Conservation (phyloP, 2,113 vertebrate genomes). For the Lethenteron reissneri region DNA sequence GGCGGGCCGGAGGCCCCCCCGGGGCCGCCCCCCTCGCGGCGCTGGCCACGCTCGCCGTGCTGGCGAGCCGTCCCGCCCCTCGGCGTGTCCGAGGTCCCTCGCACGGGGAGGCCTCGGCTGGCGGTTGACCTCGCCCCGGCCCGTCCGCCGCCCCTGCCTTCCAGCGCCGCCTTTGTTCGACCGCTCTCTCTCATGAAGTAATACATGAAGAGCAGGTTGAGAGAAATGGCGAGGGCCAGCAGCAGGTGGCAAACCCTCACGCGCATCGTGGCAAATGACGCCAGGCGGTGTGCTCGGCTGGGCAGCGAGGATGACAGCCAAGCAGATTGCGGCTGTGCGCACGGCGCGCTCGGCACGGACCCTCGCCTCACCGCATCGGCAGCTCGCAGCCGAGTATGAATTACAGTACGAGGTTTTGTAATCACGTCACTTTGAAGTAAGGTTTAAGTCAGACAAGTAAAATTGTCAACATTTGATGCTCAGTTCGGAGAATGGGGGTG, state of each 20-base stretch:
- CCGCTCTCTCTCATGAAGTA: slow-evolving; percentile 27
- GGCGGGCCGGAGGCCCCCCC: neutral
- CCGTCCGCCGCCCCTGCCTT: slow-evolving; percentile 35
- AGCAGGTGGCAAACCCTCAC: slow-evolving; percentile 43
- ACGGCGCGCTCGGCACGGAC: no score
- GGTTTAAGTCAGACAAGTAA: no score
- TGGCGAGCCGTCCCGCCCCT: slow-evolving; percentile 15
- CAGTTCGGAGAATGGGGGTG: no score
- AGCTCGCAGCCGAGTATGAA: no score
- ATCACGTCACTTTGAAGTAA: no score
- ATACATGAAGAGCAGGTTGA: slow-evolving; percentile 56
- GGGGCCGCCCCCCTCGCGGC: slow-evolving; percentile 3
- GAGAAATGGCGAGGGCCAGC: slow-evolving; percentile 34
- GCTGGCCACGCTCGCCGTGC: slow-evolving; percentile 15
- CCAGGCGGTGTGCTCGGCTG: no score
- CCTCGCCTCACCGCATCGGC: no score
- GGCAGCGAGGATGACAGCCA: no score
- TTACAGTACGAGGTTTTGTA: no score
- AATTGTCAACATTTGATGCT: no score
- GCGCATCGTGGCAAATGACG: slow-evolving; percentile 25
- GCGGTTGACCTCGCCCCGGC: slow-evolving; percentile 23
- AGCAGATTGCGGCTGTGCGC: no score
- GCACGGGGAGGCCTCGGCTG: slow-evolving; percentile 21
- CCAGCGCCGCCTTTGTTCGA: no score
- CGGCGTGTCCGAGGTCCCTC: slow-evolving; percentile 20